A percentile compares a stretch with the other conserved stretches of the same genome.
Evolutionary conservation across 2,797 vertebrate species (phyloP).

Genomic region (Poecile montanus): DNA sequence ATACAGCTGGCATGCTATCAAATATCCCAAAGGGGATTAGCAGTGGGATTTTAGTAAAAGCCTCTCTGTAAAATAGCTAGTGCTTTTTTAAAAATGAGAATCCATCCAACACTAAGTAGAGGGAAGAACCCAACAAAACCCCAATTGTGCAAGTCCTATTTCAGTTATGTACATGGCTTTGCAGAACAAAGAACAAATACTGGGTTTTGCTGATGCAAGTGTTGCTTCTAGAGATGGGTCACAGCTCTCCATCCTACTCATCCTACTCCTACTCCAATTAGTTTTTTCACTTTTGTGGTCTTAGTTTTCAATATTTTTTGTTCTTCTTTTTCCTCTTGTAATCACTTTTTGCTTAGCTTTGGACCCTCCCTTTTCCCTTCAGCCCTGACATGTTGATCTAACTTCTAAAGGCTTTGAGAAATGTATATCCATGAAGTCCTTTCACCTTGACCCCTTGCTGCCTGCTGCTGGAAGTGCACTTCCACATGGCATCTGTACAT

Average conservation of each 20-base stretch:
- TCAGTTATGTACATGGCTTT: neutral
- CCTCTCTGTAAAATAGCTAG: neutral
- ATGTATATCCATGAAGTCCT: neutral
- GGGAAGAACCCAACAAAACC: neutral
- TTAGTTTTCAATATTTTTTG: neutral
- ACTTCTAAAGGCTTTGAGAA: neutral
- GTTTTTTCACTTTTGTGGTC: neutral
- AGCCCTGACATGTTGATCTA: neutral
- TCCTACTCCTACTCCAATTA: neutral
- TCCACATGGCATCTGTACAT: neutral
- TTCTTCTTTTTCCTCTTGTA: neutral
- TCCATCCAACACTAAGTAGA: neutral
- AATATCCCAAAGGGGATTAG: constrained; percentile 27
- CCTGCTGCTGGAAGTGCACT: neutral
- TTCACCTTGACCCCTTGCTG: neutral
- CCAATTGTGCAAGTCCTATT: neutral
- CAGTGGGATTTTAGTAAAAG: constrained; percentile 1
- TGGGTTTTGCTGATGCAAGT: neutral
- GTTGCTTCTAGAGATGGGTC: neutral
- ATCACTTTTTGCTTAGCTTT: neutral
- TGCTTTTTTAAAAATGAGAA: neutral
- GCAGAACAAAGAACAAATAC: neutral
- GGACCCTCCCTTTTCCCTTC: neutral
- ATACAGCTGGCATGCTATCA: constrained; percentile 48
- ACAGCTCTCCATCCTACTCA: neutral